Conservation (phyloP, 2,113 vertebrate genomes). For the Seriola dumerili region DNA sequence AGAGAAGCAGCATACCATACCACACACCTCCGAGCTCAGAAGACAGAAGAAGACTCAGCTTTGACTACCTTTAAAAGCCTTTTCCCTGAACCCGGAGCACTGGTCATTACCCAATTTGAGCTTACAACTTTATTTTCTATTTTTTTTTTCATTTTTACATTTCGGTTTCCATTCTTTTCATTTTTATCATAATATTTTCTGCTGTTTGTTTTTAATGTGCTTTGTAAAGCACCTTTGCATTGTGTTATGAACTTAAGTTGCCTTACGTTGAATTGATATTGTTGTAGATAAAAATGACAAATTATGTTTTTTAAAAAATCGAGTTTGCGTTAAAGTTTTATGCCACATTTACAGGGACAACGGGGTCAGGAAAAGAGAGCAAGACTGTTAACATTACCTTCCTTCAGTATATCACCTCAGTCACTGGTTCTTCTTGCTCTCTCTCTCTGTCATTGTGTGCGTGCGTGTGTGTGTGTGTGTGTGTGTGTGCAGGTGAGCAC, state of each 20-base stretch:
- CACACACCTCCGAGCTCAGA: too few species aligned
- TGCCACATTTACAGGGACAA: not conserved
- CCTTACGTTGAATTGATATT: not conserved
- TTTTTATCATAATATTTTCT: too few species aligned
- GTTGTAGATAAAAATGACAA: not conserved
- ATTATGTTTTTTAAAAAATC: not conserved
- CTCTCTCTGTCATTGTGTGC: not conserved
- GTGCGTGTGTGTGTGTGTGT: not conserved
- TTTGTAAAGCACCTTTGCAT: not conserved
- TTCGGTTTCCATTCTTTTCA: not conserved
- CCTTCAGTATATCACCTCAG: slow-evolving; percentile 16
- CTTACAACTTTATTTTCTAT: not conserved
- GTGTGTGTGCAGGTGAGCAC: not conserved
- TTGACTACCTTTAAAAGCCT: too few species aligned
- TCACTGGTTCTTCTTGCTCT: not conserved
- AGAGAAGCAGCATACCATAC: too few species aligned
- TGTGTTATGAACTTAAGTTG: too few species aligned
- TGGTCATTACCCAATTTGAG: too few species aligned
- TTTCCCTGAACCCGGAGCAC: too few species aligned
- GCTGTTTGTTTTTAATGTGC: not conserved
- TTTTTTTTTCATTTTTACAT: not conserved
- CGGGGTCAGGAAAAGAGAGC: slow-evolving; percentile 21
- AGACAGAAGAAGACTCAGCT: too few species aligned
- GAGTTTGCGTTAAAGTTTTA: not conserved
- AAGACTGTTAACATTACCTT: not conserved